Base-by-base conservation (phyloP, 2,797 vertebrate genomes). In the Stomatorhinus walkeri region DNA sequence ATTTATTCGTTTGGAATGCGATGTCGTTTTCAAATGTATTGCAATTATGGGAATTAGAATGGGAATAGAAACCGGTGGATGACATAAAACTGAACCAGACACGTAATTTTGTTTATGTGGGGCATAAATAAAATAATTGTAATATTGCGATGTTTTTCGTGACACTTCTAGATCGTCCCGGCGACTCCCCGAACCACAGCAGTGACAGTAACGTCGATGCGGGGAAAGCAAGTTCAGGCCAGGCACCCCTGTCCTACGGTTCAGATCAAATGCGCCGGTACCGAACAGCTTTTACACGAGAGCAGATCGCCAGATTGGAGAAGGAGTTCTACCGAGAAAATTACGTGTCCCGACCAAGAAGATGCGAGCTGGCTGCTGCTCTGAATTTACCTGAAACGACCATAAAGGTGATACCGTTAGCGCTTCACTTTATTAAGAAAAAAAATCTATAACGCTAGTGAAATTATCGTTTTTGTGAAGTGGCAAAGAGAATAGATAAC, bases 271-370 rank as follows among this genome's bases (percentile, higher is more conserved):
- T 99, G 95, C 96, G 98, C 90, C 96, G 98, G 87, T 99, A 99
- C 95, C 96, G 98, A 88, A 99, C 98, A 0, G 98, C 98, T 68
- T 99, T 99, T 94, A 99, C 98, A 68, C 94, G 98, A 87, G 98
- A 99, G 94, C 98, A 99, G 95, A 99, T 99, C 90, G 97, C 95
- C 32, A 95, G 98, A 3, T 93, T 99, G 94, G 98, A 99, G 94
- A 99, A 99, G 92, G 98, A 99, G 91, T 99, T 99, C 94, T 99
- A 99, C 94, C 94, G 98, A 91, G 98, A 99, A 92, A 99, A 99
- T 93, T 99, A 99, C 72, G 98, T 99, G 79, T 99, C 98, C 87
- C 97, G 98, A 92, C 98, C 98, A 43, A 95, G 98, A 89, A 96
- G 98, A 92, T 99, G 98, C 87, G 98, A 99, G 85, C 95, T 99